Evolutionary conservation across 1,140 invertebrate genomes (phyloP), one percentile per base, ranked within the genome.

Genomic region (Caenorhabditis tropicalis): DNA sequence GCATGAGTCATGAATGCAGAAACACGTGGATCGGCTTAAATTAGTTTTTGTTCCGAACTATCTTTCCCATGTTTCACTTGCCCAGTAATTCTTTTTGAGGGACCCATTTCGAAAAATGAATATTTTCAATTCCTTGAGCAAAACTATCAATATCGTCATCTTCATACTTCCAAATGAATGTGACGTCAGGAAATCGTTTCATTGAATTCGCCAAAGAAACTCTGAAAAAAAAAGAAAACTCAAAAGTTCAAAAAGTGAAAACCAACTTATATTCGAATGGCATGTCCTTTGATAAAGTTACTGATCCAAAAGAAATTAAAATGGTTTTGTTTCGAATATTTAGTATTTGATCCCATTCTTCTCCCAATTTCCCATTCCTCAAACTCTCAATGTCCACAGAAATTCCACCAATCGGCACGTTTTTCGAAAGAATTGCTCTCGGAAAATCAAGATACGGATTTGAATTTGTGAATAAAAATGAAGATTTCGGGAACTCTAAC

Each of bases 1-100:
- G 82, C 87, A 60, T 89, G 88, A 16, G 88, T 89, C 29, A 89
- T 86, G 82, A 89, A 89, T 2, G 85, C n/a, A 10, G 82, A 83
- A 6, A 86, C 46, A 31, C 87, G 83, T 21, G 82, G 53, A 84
- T 89, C 87, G 53, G 86, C 88, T 65, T 29, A 19, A 65, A 65
- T 27, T 6, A 0, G 12, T 51, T 51, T 19, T 19, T 51, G 48
- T 51, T 46, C 49, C 15, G 49, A 56, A 12, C 12, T 27, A 1
- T 27, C 12, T 56, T 9, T 56, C 24, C 24, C 21, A 27, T 21
- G 10, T 6, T 24, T 2, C 1, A 12, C 1, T 27, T 27, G 36
- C 58, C 29, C 7, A 87, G 31, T 0, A 87, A 29, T 29, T 43
- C 83, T n/a, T 16, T 70, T 39, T 87, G 86, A 10, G 86, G 86